A percentile compares a stretch with the other conserved stretches of the same genome.
Conservation (phyloP, 2,113 vertebrate genomes). For the Toxostoma redivivum region DNA sequence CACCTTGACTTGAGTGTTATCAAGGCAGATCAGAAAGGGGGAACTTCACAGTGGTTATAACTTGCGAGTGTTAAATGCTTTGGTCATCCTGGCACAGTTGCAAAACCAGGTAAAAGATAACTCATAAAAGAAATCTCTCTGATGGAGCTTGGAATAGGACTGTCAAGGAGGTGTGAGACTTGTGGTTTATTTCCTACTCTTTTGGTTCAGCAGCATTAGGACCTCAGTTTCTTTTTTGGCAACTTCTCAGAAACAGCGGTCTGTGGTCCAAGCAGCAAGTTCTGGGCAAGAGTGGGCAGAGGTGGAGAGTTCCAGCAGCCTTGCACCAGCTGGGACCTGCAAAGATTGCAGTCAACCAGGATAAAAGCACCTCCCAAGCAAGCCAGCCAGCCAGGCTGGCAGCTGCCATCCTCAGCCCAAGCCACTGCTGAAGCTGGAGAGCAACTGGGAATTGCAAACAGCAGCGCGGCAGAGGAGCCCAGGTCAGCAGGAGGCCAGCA, state of each 20-base stretch:
- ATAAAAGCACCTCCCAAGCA: neutral
- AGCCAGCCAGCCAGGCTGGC: neutral
- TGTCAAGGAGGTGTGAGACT: neutral
- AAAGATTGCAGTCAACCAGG: neutral
- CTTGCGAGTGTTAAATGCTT: neutral
- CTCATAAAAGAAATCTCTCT: neutral
- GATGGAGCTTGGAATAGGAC: neutral
- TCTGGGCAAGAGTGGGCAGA: neutral
- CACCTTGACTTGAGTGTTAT: neutral
- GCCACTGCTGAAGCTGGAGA: neutral
- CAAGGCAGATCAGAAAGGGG: neutral
- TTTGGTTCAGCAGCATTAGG: neutral
- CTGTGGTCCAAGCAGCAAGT: neutral
- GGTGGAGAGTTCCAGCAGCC: neutral
- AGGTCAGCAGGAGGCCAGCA: neutral
- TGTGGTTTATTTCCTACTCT: neutral
- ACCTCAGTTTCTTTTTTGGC: neutral
- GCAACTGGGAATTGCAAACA: fast-evolving
- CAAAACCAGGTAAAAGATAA: neutral
- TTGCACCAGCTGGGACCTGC: neutral
- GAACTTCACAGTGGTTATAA: neutral
- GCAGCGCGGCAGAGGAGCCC: neutral
- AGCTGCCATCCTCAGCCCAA: neutral
- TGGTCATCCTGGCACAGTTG: neutral
- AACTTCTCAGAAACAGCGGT: fast-evolving